Evolutionary conservation across 2,888 invertebrate genomes (phyloP), one percentile per base, ranked within the genome.

Genomic region (Uropetala carovei): DNA sequence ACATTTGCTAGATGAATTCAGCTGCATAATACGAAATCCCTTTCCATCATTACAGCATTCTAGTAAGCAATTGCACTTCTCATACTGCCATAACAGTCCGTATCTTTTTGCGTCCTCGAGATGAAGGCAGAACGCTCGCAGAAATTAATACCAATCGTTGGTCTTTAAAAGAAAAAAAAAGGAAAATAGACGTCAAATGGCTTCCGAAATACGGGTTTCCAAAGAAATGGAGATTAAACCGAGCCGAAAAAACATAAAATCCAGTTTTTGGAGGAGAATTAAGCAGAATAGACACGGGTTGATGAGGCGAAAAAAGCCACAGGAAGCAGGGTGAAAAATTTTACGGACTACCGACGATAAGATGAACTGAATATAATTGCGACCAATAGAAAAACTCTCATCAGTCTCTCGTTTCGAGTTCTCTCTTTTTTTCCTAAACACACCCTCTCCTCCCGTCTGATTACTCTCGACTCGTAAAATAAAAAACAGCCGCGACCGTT

Each of bases 281-380:
- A 86, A 30, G 86, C 30, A 60, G 22, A 83, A 83, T 18, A n/a
- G 43, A n/a, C 64, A 43, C 43, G 75, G 64, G 89, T 89, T 89
- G 89, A 89, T 89, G 89, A 89, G 64, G 89, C 89, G 89, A 89
- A 56, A 64, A 89, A 89, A 89, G 64, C 1, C 83, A 60, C 89
- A 64, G 60, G 84, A 86, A 86, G 16, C 86, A 9, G 89, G 64
- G 64, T 89, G 89, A 68, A 89, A 89, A 89, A 30, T 60, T 89
- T 89, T 89, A 89, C 64, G 89, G 64, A 43, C 89, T 43, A 22
- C 43, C 89, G 68, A 43, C 60, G 64, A 89, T 89, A 89, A 64
- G 60, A 89, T 89, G 89, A 89, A 68, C 89, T 56, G 89, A 68
- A 64, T 89, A 89, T 89, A 89, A 89, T 89, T 89, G 89, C 89